Evolutionary conservation across 2,888 invertebrate species (phyloP).

Genomic region (Epistrophe eligans): DNA sequence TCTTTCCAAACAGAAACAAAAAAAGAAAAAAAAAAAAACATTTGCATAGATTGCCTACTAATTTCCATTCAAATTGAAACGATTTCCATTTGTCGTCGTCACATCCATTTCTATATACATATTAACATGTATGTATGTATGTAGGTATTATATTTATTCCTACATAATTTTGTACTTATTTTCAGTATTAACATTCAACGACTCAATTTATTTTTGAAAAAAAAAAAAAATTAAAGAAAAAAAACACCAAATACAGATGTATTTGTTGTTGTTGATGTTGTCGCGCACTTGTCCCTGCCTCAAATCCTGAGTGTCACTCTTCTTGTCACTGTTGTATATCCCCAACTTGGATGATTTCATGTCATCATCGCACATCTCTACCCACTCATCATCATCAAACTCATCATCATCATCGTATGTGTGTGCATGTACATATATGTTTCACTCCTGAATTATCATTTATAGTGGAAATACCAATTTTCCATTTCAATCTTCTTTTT

Average conservation of each 20-base stretch:
- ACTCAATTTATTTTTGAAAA: slow-evolving; percentile 44
- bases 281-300: slow-evolving; percentile 49
- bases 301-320: slow-evolving; percentile 40
- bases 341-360: slow-evolving; percentile 53
- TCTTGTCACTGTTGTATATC: slow-evolving; percentile 46
- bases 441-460: slow-evolving; percentile 64
- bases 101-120: background rate
- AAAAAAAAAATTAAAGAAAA: slow-evolving; percentile 1
- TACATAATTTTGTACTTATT: slow-evolving; percentile 11
- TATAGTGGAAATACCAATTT: slow-evolving; percentile 73
- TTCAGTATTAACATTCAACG: slow-evolving; percentile 29
- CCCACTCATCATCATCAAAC: slow-evolving; percentile 15
- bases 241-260: background rate
- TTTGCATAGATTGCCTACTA: slow-evolving; percentile 61
- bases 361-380: slow-evolving; percentile 53
- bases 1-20: background rate
- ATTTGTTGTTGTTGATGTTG: slow-evolving; percentile 21
- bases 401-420: background rate
- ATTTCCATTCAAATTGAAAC: slow-evolving; percentile 66
- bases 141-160: background rate
- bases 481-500: slow-evolving; percentile 41
- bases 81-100: slow-evolving; percentile 6
- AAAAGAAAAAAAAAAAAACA: slow-evolving; percentile 21
- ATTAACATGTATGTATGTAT: background rate
- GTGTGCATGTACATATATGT: background rate